A percentile compares a stretch with the other conserved stretches of the same genome.
phyloP scores from a whole-genome alignment of 2,113 vertebrate species.

The Okapia johnstoni region DNA sequence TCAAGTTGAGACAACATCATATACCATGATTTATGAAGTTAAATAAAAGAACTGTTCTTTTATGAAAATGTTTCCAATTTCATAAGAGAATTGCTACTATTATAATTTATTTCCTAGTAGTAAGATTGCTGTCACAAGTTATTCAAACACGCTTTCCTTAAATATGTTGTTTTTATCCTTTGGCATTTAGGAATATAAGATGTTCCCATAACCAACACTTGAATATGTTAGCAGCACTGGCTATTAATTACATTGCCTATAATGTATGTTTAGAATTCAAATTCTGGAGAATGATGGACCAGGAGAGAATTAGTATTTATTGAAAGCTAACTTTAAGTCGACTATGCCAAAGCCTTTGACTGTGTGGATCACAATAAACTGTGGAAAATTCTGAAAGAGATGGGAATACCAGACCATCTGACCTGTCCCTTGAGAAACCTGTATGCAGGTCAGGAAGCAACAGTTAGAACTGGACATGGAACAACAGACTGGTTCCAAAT shows the following conservation, averaged over 20 bases:
- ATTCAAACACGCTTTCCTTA: constrained; percentile 51
- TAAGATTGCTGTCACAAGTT: constrained; percentile 45
- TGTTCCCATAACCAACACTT: constrained; percentile 19
- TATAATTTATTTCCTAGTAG: constrained; percentile 61
- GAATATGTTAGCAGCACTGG: background rate
- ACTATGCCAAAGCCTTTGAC: no score
- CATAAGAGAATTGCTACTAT: constrained; percentile 50
- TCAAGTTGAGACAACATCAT: constrained; percentile 43
- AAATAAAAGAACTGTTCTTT: constrained; percentile 58
- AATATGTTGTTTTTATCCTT: constrained; percentile 39
- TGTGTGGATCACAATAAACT: no score
- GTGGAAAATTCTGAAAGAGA: no score
- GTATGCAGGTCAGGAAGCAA: no score
- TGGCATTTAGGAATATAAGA: constrained; percentile 25
- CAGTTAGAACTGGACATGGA: no score
- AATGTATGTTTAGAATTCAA: constrained; percentile 19
- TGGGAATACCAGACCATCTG: no score
- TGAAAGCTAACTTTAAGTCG: constrained; percentile 27
- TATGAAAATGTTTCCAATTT: constrained; percentile 63
- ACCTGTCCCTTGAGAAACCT: no score
- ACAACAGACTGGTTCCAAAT: no score
- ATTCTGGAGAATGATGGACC: background rate
- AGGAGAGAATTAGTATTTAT: constrained; percentile 49
- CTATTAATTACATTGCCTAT: constrained; percentile 52
- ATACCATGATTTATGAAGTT: constrained; percentile 51